Conservation (phyloP, 1,140 invertebrate genomes). For the Ectropis grisescens region DNA sequence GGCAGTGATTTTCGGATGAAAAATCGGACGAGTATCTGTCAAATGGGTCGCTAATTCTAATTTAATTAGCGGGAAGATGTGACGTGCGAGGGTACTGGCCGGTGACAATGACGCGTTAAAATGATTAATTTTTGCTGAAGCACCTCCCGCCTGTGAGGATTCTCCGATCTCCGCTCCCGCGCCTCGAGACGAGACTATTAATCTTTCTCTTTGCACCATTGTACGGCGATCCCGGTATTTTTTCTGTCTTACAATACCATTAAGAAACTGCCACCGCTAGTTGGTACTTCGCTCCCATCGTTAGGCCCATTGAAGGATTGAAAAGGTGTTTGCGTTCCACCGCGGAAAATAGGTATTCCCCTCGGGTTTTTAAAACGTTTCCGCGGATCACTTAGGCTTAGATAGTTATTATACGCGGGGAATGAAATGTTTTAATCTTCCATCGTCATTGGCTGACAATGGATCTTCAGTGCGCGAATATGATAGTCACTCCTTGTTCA, state of each 20-base stretch:
- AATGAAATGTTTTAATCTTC: conserved; percentile 62
- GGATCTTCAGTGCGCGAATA: conserved; percentile 35
- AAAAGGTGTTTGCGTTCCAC: conserved; percentile 65
- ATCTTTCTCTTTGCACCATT: conserved; percentile 60
- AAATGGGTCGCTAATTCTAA: conserved; percentile 58
- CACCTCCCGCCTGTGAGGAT: no score
- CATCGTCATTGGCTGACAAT: conserved; percentile 61
- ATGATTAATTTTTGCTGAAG: conserved; percentile 64
- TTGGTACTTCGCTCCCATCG: conserved; percentile 45
- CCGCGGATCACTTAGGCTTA: conserved; percentile 58
- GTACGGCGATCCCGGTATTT: conserved; percentile 53
- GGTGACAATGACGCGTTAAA: conserved; percentile 59
- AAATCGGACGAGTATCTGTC: conserved; percentile 53
- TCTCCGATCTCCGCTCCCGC: conserved; percentile 32
- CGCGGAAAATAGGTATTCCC: conserved; percentile 52
- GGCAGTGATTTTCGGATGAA: conserved; percentile 22
- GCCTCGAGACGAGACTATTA: conserved; percentile 44
- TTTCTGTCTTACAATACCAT: conserved; percentile 64
- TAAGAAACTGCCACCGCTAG: conserved; percentile 61
- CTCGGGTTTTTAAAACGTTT: conserved; percentile 48
- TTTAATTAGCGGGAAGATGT: conserved; percentile 61
- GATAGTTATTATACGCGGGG: conserved; percentile 61
- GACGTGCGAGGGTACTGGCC: conserved; percentile 44
- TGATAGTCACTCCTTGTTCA: conserved; percentile 58
- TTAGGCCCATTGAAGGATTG: conserved; percentile 56